phyloP scores from a whole-genome alignment of 2,797 vertebrate genomes.

The Lagothrix lagotricha region DNA sequence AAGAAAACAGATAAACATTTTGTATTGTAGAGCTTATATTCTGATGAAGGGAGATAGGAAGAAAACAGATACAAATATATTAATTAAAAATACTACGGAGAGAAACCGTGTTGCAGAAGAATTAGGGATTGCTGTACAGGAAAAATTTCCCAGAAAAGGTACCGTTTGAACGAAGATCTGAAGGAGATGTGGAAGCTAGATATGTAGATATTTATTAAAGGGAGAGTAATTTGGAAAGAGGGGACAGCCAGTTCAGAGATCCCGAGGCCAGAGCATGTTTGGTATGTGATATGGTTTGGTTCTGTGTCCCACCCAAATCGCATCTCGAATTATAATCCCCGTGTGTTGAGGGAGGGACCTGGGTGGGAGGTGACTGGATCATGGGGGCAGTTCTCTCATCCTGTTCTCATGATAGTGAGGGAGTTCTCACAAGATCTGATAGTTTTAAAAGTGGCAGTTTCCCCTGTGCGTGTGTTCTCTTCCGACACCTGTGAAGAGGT shows the following conservation, averaged over 20 bases:
- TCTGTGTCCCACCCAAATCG: neutral
- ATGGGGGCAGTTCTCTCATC: neutral
- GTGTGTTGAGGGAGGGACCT: neutral
- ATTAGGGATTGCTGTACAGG: neutral
- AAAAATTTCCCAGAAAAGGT: neutral
- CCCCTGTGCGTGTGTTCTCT: rapidly evolving
- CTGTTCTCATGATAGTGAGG: neutral
- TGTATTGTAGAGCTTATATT: neutral
- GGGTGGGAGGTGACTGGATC: neutral
- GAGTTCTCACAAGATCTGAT: neutral
- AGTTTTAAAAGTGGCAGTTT: neutral
- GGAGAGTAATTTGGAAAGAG: neutral
- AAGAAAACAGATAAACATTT: slow-evolving; percentile 1
- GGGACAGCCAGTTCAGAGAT: neutral
- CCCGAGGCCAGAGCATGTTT: neutral
- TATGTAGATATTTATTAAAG: slow-evolving; percentile 7
- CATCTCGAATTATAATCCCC: neutral
- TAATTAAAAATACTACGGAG: neutral
- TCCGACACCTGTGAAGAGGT: neutral
- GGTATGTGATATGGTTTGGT: neutral
- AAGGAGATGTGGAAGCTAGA: neutral
- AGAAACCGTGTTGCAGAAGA: slow-evolving; percentile 2
- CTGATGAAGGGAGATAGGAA: neutral
- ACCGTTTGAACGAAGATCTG: neutral
- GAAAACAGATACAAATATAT: neutral